Evolutionary conservation across 1,140 invertebrate species (phyloP), one percentile per base, ranked within the genome.

Genomic region (Daktulosphaira vitifoliae): DNA sequence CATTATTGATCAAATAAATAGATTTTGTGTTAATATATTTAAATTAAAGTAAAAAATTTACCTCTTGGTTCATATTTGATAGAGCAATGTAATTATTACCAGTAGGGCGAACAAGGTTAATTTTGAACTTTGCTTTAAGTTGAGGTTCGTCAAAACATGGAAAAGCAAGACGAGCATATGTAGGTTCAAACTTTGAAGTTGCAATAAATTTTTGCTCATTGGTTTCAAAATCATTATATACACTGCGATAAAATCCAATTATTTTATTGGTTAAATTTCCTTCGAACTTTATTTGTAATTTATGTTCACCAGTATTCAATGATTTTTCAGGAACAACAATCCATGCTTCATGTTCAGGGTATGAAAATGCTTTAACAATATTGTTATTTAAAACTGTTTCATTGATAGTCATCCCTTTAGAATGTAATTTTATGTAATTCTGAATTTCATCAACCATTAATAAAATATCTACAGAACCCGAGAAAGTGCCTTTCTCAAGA

Each of bases 101-200:
- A 5, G 74, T 74, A 0, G 87, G 87, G 70, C 84, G 83, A 3
- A 88, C 82, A 1, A 96, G 72, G 7, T 84, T 83, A 11, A 96
- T 82, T 25, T 80, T 81, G 78, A 88, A 98, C 66, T 84, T 84
- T 0, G 94, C 90, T 78, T 98, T 98, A 70, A 96, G 86, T 37
- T 84, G 81, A 0, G 96, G 95, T 73, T 98, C 95, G 76, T 98
- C 96, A 73, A 96, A 96, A 74, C 93, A 96, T 0, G 95, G 94
- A 72, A 95, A 97, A 0, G 89, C 88, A 74, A 85, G 81, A 26
- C 94, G 81, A 0, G 94, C 93, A 78, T 93, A 91, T 1, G 90
- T 96, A 1, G 93, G 88, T 72, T 97, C 88, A 73, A 98, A 93
- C 76, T 97, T 95, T 1, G 90, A 88, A 1, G 89, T 89, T 9